Conservation (phyloP, 2,113 vertebrate genomes). For the Sarotherodon lohbergeri region DNA sequence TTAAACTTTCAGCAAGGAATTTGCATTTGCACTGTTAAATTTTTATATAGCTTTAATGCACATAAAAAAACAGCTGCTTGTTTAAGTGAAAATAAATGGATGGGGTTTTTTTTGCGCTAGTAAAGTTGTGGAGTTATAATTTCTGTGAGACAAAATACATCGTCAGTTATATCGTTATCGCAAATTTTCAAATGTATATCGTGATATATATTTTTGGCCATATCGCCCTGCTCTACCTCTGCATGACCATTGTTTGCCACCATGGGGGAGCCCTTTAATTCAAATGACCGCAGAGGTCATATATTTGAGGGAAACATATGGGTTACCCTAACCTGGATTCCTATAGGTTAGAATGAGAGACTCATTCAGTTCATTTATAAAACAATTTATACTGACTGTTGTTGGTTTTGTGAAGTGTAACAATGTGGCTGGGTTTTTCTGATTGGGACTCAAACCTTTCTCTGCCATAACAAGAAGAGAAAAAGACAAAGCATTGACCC, state of each 20-base stretch:
- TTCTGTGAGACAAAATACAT: no score
- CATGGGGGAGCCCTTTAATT: not conserved
- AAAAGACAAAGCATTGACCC: constrained; percentile 22
- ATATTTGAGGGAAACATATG: not conserved
- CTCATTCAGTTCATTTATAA: constrained; percentile 45
- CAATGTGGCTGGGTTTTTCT: constrained; percentile 68
- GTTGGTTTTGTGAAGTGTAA: constrained; percentile 61
- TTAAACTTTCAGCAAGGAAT: no score
- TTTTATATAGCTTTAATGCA: no score
- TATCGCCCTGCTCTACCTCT: not conserved
- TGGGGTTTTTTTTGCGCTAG: no score
- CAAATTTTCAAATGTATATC: no score
- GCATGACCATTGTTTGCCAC: not conserved
- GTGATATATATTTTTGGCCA: no score
- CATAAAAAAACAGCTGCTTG: no score
- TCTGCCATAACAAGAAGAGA: constrained; percentile 26
- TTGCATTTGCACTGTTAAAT: no score
- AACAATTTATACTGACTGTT: constrained; percentile 38
- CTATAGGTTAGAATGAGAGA: not conserved
- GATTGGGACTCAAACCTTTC: constrained; percentile 49
- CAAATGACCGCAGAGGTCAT: not conserved
- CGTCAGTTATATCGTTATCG: no score
- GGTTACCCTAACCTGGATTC: not conserved
- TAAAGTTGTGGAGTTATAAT: no score
- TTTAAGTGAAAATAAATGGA: no score